Evolutionary conservation across 2,797 vertebrate genomes (phyloP), one percentile per base, ranked within the genome.

Genomic region (Erethizon dorsatum): DNA sequence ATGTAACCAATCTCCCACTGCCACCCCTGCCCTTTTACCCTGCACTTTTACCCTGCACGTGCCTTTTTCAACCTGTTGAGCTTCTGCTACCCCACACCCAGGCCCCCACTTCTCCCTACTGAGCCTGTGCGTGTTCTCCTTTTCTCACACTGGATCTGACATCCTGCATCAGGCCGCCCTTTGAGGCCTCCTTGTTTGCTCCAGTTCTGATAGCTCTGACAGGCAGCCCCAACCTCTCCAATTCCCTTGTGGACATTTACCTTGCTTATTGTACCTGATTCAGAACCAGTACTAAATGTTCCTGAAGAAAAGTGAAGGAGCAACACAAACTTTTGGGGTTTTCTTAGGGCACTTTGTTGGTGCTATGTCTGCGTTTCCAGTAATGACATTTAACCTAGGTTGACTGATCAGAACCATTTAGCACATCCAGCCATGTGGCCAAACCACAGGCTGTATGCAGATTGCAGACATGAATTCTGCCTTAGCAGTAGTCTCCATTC

Each of bases 341-440:
- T 88, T 94, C 67, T 89, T 94, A 50, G 24, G 37, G 12, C 22
- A 71, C 83, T 92, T 96, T 91, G 45, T 41, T 75, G 65, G 20
- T 79, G 26, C 31, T 79, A 54, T 96, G 93, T 96, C 54, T 95
- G 69, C 61, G 52, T 79, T 80, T 91, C 22, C 9, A 57, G 79
- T 75, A 75, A 91, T 59, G 61, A 86, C 67, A 83, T 57, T 94
- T 97, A 86, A 75, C n/a, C n/a, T 61, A 65, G 79, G 47, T 13
- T 89, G 90, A 73, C 31, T 63, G 69, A 67, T 94, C 37, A 88
- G 37, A 87, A 57, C 17, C 91, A 31, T n/a, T 83, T 12, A 45
- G 83, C n/a, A 88, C 31, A 52, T 12, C 1, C 41, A 61, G 83
- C 73, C 6, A 2, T 20, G 78, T 14, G 65, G 56, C 37, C 37